Evolutionary conservation across 2,113 vertebrate species (phyloP), one percentile per base, ranked within the genome.

Genomic region (Acrocephalus arundinaceus): DNA sequence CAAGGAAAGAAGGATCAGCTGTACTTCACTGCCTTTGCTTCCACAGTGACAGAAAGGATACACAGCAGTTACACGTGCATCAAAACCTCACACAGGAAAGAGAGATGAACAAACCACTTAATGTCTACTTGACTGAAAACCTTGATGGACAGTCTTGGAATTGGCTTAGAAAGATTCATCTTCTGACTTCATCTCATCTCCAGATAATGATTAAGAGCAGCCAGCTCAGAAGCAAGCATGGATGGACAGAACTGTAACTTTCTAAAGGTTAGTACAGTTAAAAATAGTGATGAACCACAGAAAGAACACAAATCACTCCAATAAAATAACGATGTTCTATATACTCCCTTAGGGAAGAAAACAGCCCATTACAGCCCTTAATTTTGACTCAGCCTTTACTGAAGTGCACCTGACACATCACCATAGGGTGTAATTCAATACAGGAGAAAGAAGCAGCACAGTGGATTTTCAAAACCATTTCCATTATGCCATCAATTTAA

Each of bases 361-460:
- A 43, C 35, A 88, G 87, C 89, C 54, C 63, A 70, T 79, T 94
- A 92, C 9, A 39, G 90, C 28, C 74, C 68, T 92, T 85, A 55
- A 89, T 86, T 94, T 84, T 84, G 80, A 94, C 52, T 95, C 77
- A 61, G 61, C 57, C 61, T 90, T 89, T 81, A 86, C 65, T 57
- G 49, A 81, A 93, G 55, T 78, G 78, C 91, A 74, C 63, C 79
- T 77, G 93, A 92, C 15, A 59, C 73, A 84, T 84, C 52, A 84
- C 45, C 61, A 71, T 6, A n/a, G 49, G 55, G n/a, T 62, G 19
- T 77, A 95, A 96, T 87, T 89, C 86, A 89, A 62, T 51, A 70
- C 23, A 80, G 74, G 0, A 51, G 33, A 72, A 76, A 75, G 84
- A 22, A 89, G 57, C 65, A 88, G 72, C 82, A 71, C 43, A 37